Base-by-base conservation (phyloP, 2,797 vertebrate genomes). In the Anguilla megastoma region DNA sequence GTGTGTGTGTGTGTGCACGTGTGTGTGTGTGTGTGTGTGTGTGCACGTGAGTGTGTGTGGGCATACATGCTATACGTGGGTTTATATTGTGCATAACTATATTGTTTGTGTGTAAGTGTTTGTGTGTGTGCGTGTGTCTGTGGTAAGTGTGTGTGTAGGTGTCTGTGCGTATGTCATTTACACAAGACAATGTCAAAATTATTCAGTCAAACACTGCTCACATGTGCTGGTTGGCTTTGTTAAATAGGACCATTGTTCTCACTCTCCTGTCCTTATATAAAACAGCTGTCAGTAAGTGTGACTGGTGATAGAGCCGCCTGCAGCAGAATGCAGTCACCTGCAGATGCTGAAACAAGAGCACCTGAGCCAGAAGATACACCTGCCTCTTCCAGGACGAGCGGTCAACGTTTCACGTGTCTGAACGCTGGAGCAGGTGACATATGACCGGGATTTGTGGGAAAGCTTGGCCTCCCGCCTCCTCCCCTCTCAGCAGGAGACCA, bases 391-490 rank as follows among this genome's bases (percentile, higher is more conserved):
- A 87, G 79, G 86, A 83, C 45, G 33, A 12, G 30, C 41, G 56
- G 52, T 84, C 76, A 52, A 63, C 58, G n/a, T 41, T 8, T 30
- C 36, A 69, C 5, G n/a, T 8, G 24, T 18, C 41, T 54, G 24
- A 33, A 69, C 10, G 54, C 79, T 48, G 41, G 86, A 63, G 41
- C 41, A 45, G 86, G 86, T 84, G 79, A 52, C 85, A 52, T 52
- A 86, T 86, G 86, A 83, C 89, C 87, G 21, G 85, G 86, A 58
- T 85, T 83, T 86, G 84, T 58, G 84, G 86, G 58, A 71, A 24
- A 50, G 45, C 79, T 1, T 48, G 79, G 36, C 36, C 45, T 45
- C 24, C 41, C 45, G n/a, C 9, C 24, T 45, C 76, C 41, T 76
- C 71, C 9, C n/a, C 24, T 9, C 36, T 48, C 36, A 45, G 36